A percentile compares a stretch with the other conserved stretches of the same genome.
These are phyloP conservation scores for Camelus dromedarius DNA, from an alignment of 2,113 vertebrate species.

Conservation along the genomic window DNA sequence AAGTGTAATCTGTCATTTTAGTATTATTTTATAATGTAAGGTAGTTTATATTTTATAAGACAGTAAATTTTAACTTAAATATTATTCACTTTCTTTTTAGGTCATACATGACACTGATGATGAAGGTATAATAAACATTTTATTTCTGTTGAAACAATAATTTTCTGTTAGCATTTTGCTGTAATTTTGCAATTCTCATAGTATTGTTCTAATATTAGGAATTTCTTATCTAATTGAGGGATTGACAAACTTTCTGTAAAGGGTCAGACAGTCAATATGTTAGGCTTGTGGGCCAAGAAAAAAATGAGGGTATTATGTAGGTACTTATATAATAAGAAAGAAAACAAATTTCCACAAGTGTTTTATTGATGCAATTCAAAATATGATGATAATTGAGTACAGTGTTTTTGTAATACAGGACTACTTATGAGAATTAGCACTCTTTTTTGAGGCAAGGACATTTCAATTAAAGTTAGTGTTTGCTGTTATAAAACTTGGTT, in stretches of 20 bases:
- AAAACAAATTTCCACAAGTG: conserved; percentile 31
- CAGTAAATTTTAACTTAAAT: conserved; percentile 43
- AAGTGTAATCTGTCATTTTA: conserved; percentile 38
- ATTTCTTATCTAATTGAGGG: neutral
- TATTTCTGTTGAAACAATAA: conserved; percentile 30
- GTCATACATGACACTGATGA: conserved; percentile 88
- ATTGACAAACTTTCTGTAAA: conserved; percentile 6
- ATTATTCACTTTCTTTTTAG: conserved; percentile 85
- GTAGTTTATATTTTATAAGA: neutral
- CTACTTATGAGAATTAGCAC: neutral
- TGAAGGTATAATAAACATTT: conserved; percentile 90
- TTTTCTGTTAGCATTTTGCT: conserved; percentile 31
- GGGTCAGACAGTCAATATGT: conserved; percentile 13
- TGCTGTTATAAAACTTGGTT: conserved; percentile 31
- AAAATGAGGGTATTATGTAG: neutral
- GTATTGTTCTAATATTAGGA: neutral
- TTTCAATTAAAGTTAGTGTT: conserved; percentile 57
- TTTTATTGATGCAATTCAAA: conserved; percentile 36
- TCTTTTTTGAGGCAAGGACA: neutral
- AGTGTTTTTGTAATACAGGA: neutral
- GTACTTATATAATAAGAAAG: neutral
- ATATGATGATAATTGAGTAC: neutral
- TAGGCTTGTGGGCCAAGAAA: neutral
- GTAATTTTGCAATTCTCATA: conserved; percentile 28
- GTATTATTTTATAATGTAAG: conserved; percentile 9